These are phyloP conservation scores for Steatocranus sp. DNA, from an alignment of 2,797 vertebrate genomes.

Conservation along the genomic window DNA sequence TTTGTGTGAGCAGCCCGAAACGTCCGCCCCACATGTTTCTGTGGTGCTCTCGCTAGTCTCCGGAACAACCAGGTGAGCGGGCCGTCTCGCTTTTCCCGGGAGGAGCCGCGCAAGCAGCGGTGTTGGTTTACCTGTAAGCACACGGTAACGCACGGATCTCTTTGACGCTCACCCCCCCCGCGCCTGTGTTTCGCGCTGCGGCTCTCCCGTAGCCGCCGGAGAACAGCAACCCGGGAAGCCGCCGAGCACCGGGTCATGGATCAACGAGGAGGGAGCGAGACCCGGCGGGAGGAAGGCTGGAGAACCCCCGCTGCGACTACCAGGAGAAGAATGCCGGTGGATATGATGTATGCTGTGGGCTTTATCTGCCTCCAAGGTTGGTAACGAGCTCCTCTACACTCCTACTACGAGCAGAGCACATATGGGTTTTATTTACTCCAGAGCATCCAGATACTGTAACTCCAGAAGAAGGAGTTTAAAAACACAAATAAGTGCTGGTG, in stretches of 20 bases:
- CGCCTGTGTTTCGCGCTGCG: background rate
- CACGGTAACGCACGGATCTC: slow-evolving; percentile 14
- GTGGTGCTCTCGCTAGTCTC: background rate
- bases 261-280: slow-evolving; percentile 10
- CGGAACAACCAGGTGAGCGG: slow-evolving; percentile 36
- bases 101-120: slow-evolving; percentile 27
- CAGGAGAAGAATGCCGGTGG: slow-evolving; percentile 18
- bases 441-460: background rate
- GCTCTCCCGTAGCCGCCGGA: slow-evolving; percentile 2
- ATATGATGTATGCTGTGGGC: slow-evolving; percentile 17
- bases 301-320: slow-evolving; percentile 20
- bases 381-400: background rate
- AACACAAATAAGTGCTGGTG: background rate
- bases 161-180: background rate
- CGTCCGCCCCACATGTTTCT: slow-evolving; percentile 29
- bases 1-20: background rate
- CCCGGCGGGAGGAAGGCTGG: slow-evolving; percentile 15
- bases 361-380: slow-evolving; percentile 70
- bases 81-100: background rate
- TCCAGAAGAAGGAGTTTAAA: background rate
- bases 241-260: slow-evolving; percentile 53
- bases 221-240: background rate
- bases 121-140: slow-evolving; percentile 32
- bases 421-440: background rate
- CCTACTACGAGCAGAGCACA: background rate